Conservation (phyloP, 2,797 vertebrate genomes). For the Sarcophilus harrisii region DNA sequence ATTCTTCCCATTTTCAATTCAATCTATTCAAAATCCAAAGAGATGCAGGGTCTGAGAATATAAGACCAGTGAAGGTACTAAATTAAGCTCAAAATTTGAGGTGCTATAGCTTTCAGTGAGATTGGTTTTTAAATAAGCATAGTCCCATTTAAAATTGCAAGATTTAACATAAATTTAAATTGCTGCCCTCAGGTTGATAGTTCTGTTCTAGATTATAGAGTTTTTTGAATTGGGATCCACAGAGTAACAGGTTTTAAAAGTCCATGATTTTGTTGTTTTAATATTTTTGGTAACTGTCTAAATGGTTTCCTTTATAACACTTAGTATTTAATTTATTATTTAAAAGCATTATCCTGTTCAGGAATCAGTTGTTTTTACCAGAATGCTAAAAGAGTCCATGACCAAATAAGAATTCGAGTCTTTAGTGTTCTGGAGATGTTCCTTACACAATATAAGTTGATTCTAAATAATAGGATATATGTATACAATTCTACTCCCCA, state of each 20-base stretch:
- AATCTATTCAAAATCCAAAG: constrained; percentile 8
- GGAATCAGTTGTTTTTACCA: background rate
- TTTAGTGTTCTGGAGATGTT: background rate
- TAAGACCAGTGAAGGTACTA: background rate
- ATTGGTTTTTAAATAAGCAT: background rate
- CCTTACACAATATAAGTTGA: background rate
- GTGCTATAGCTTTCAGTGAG: background rate
- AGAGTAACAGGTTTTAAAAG: background rate
- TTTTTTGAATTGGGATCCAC: background rate
- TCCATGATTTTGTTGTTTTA: background rate
- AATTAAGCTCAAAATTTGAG: background rate
- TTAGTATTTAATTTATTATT: background rate
- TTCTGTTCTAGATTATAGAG: background rate
- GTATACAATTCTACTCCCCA: background rate
- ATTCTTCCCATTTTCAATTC: background rate
- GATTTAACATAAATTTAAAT: background rate
- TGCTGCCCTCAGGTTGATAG: background rate
- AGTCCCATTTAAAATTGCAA: background rate
- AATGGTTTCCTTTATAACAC: background rate
- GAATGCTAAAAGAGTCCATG: background rate
- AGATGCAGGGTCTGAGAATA: background rate
- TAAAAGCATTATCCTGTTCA: background rate
- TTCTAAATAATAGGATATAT: background rate
- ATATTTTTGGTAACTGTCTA: background rate
- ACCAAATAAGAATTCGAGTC: background rate